Evolutionary conservation across 2,113 vertebrate genomes (phyloP), one percentile per base, ranked within the genome.

Genomic region (Cichladusa arquata): DNA sequence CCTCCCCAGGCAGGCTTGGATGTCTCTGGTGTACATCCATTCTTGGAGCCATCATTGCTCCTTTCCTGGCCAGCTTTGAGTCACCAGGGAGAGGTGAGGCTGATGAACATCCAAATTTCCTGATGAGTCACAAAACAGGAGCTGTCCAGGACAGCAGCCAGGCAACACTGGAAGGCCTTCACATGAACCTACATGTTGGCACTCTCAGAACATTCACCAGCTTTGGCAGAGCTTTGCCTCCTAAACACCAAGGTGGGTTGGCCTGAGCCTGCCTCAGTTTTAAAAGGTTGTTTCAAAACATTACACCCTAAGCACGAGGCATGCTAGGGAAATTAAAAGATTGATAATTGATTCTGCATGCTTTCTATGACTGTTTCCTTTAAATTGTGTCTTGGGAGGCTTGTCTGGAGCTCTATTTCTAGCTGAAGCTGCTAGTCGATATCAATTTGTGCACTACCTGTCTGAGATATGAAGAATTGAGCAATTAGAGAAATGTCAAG

Each of bases 131-230:
- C 57, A 26, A 87, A 91, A 61, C 60, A 73, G 50, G 28, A 78
- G 73, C 73, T 69, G 53, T 69, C 19, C 70, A 91, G 81, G 50
- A 89, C 19, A 87, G 61, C 91, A 84, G 70, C 57, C 73, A 92
- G 81, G 26, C 8, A 6, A 61, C 40, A 79, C 36, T 53, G 48
- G 26, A 67, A 88, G 23, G 57, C 60, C 62, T 62, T 51, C 53
- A 19, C 1, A 1, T 14, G 24, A 81, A 67, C 48, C 36, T 44
- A 3, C 0, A 2, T 14, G 25, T 13, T 34, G 56, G 34, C 1
- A 0, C 56, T 71, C 65, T 74, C 23, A 74, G 69, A 71, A 81
- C 17, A 64, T 69, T 60, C 42, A 64, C 36, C 18, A 3, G 0
- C 25, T 50, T 74, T 64, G 54, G 73, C 57, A 86, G 36, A 81